Evolutionary conservation across 2,888 invertebrate species (phyloP).

Genomic region (Linyphia triangularis): DNA sequence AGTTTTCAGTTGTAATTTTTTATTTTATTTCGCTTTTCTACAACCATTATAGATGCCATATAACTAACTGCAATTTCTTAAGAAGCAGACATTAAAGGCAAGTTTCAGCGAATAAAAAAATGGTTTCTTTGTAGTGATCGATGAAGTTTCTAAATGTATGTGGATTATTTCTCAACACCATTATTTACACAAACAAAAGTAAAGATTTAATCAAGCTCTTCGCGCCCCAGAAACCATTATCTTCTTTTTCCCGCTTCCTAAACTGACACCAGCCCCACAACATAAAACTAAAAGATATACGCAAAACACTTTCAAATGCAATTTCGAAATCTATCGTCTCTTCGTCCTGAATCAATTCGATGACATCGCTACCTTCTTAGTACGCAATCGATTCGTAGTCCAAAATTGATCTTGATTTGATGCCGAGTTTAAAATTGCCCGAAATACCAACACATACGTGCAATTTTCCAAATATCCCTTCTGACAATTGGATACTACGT

Average conservation of each 20-base stretch:
- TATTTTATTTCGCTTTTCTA: no score
- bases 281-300: background rate
- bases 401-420: conserved; percentile 14
- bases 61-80: no score
- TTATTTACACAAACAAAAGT: background rate
- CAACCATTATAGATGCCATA: no score
- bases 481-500: background rate
- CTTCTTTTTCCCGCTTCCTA: background rate
- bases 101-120: no score
- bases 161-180: no score
- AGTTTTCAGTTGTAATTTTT: no score
- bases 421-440: conserved; percentile 9
- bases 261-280: background rate
- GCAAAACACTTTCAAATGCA: background rate
- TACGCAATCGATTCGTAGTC: background rate
- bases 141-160: no score
- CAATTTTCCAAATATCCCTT: background rate
- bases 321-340: background rate
- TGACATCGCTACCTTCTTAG: background rate
- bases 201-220: conserved; percentile 4
- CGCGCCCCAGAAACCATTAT: background rate
- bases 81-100: no score
- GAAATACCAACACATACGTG: background rate
- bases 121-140: no score
- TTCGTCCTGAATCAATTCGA: background rate